Percentiles rank a stretch among this genome's conserved stretches.
These are phyloP conservation scores for Ophion costatus DNA, from an alignment of 2,888 invertebrate genomes.

Conservation along the genomic window DNA sequence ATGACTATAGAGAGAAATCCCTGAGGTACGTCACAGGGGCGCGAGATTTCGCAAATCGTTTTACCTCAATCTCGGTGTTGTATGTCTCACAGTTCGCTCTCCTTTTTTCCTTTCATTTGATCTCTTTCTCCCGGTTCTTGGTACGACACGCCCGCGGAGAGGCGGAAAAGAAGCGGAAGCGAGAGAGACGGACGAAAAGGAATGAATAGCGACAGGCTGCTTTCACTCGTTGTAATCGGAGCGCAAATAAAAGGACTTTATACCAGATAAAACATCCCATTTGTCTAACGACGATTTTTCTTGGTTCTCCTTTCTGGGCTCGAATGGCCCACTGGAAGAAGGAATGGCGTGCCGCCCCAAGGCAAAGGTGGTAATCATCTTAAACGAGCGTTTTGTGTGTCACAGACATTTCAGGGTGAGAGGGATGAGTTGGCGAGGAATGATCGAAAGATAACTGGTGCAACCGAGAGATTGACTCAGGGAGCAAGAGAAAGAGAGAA, in stretches of 20 bases:
- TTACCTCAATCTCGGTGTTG: slow-evolving; percentile 77
- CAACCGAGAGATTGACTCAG: neutral
- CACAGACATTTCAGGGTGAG: slow-evolving; percentile 68
- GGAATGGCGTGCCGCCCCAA: slow-evolving; percentile 50
- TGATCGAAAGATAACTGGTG: slow-evolving; percentile 63
- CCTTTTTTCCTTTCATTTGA: slow-evolving; percentile 8
- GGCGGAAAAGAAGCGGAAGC: slow-evolving; percentile 51
- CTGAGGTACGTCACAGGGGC: slow-evolving; percentile 71
- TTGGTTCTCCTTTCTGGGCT: slow-evolving; percentile 57
- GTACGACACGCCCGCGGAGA: slow-evolving; percentile 50
- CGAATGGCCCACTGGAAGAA: neutral
- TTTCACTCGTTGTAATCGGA: slow-evolving; percentile 77
- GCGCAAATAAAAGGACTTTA: slow-evolving; percentile 82
- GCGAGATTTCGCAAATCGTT: slow-evolving; percentile 79
- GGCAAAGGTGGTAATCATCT: slow-evolving; percentile 80
- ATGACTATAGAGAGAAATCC: slow-evolving; percentile 70
- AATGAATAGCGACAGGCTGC: slow-evolving; percentile 61
- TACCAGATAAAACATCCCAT: slow-evolving; percentile 83
- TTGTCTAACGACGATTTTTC: slow-evolving; percentile 83
- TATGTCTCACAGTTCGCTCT: slow-evolving; percentile 26
- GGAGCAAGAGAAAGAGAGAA: neutral
- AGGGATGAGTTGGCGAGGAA: slow-evolving; percentile 62
- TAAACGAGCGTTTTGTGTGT: slow-evolving; percentile 76
- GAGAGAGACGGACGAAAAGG: slow-evolving; percentile 18
- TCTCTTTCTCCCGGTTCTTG: slow-evolving; percentile 14